A percentile compares a stretch with the other conserved stretches of the same genome.
Evolutionary conservation across 2,888 invertebrate genomes (phyloP).

Genomic region (Hoplodrina blanda): DNA sequence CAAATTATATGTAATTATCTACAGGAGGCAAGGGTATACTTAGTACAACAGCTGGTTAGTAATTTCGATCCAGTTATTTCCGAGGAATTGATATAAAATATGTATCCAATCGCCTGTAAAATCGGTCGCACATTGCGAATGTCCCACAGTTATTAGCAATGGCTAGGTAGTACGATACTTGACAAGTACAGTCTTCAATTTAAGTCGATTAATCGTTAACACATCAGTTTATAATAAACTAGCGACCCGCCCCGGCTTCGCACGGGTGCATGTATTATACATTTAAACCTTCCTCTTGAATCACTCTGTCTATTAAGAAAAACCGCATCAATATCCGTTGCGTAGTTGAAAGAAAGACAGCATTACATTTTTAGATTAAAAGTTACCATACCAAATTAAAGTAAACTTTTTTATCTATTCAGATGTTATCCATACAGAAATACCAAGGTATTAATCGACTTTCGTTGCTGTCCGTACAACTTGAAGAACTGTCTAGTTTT

Average conservation of each 20-base stretch:
- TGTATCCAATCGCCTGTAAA: neutral
- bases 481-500: neutral
- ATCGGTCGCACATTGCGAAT: conserved; percentile 1
- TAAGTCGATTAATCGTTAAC: neutral
- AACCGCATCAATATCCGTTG: no score
- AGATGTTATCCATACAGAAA: no score
- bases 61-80: conserved; percentile 8
- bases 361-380: no score
- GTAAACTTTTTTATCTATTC: no score
- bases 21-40: neutral
- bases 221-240: no score
- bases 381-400: neutral
- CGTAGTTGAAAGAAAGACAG: no score
- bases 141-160: neutral
- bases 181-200: neutral
- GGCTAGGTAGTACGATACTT: neutral
- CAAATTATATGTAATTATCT: neutral
- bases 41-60: neutral
- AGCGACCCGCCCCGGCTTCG: no score
- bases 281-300: no score
- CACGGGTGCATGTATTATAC: no score
- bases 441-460: no score
- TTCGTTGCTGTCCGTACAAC: neutral
- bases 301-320: no score
- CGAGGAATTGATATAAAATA: conserved; percentile 5